phyloP scores from a whole-genome alignment of 2,113 vertebrate genomes.

The Crotalus horridus region DNA sequence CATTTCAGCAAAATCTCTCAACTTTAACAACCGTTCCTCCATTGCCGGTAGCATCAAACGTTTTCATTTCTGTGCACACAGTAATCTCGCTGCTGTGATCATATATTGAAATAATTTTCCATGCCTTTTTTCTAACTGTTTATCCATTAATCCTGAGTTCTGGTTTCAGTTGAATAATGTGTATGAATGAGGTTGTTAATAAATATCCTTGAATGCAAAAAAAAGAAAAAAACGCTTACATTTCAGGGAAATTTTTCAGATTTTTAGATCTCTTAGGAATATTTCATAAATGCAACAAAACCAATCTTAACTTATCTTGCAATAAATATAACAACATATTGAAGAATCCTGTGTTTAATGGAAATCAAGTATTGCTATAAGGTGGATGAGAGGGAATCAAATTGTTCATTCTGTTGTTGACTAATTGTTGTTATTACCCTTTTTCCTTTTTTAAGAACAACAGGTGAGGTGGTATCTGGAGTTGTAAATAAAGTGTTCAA shows the following conservation, averaged over 20 bases:
- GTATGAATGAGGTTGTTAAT: not conserved
- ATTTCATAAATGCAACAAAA: not conserved
- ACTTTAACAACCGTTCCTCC: not conserved
- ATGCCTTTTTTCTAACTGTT: not conserved
- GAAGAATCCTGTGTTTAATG: not conserved
- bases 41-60: not conserved
- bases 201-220: not conserved
- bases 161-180: not conserved
- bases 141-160: not conserved
- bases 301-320: not conserved
- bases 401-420: not conserved
- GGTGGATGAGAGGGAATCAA: not conserved
- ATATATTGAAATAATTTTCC: not conserved
- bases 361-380: not conserved
- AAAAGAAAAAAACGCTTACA: not conserved
- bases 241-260: not conserved
- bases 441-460: slow-evolving; percentile 77
- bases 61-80: not conserved
- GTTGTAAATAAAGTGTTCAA: slow-evolving; percentile 99
- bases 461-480: slow-evolving; percentile 92
- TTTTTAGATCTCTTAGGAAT: not conserved
- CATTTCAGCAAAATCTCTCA: not conserved
- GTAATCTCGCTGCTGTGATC: not conserved
- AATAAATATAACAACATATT: not conserved
- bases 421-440: not conserved